Evolutionary conservation across 1,140 invertebrate species (phyloP), one percentile per base, ranked within the genome.

Genomic region (Hypsibius dujardini): DNA sequence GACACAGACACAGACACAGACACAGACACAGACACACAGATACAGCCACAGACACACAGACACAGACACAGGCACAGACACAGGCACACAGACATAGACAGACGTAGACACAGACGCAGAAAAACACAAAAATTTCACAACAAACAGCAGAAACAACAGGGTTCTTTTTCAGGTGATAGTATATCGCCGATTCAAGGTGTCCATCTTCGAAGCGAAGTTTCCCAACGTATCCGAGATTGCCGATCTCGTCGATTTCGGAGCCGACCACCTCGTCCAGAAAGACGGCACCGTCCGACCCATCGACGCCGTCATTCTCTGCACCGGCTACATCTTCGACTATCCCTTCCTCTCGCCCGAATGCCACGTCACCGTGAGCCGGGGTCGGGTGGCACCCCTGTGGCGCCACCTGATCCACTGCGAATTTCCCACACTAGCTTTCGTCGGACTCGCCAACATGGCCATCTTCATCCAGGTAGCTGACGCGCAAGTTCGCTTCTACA

Each of bases 391-490:
- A 1, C 78, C 78, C 0, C 75, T 80, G 1, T 80, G 79, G 73
- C 79, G 79, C 67, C 78, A 80, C 70, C 42, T 79, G 1, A 75
- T 80, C 45, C 74, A 77, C 60, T 75, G 75, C 0, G 69, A 76
- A 50, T 76, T 73, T 47, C 76, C 77, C 45, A 73, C 74, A 46
- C 70, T 79, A 60, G 74, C 73, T n/a, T 76, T 80, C 42, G 73
- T 79, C 56, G 79, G 79, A 2, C 74, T 79, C 3, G 75, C 75
- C 45, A 78, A 76, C 47, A 73, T 62, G 28, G 73, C 79, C 15
- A 75, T 76, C 59, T 77, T 78, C 2, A 79, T 78, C 69, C 77
- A 77, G 1, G 72, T 74, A 50, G 78, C 78, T 73, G 71, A 80
- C 67, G 72, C 74, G n/a, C 78, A 79, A 71, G 74, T 78, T 1